Base-by-base conservation (phyloP, 2,888 invertebrate species). In the Sinohyriopsis cumingii region DNA sequence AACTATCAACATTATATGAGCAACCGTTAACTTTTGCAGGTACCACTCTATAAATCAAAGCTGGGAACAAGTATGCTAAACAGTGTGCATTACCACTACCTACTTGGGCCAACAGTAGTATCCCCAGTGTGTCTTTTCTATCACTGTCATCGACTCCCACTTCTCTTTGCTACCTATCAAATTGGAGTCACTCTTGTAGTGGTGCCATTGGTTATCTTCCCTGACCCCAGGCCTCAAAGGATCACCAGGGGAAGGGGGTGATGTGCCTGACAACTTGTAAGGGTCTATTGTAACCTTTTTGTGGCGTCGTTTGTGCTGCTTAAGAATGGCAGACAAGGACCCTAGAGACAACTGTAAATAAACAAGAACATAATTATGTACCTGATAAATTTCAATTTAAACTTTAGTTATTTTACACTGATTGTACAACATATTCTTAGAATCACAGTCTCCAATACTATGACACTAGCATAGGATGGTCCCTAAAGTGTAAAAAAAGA, bases 191-290 rank as follows among this genome's bases (percentile, higher is more conserved):
- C 92, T 92, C 78, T 94, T 92, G 76, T 94, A 95, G 90, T 94
- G 92, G 59, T 95, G 91, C 95, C 95, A 96, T 61, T 92, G 90
- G 84, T 96, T 94, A 83, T 95, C 94, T 45, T 92, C 88, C 71
- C 95, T 91, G 78, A 93, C 92, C 5, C 88, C 88, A 20, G 86
- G 86, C 7, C 68, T 67, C n/a, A 82, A 25, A 19, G 67, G 56
- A 6, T 60, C 55, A 12, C 63, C 61, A 33, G 69, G 63, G 28
- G 72, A 24, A 5, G 72, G 72, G 22, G 73, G 76, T 5, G 68
- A 63, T 25, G 71, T 69, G 19, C 81, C 82, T 7, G 81, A 67
- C 20, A 78, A 71, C 53, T 80, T 75, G 65, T 82, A 81, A 3
- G 94, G 93, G 84, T 94, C 92, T 25, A 94, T 90, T 9, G 85